Percentiles rank a stretch among this genome's conserved stretches.
Conservation (phyloP, 2,888 invertebrate species). For the Drosophila limbata region DNA sequence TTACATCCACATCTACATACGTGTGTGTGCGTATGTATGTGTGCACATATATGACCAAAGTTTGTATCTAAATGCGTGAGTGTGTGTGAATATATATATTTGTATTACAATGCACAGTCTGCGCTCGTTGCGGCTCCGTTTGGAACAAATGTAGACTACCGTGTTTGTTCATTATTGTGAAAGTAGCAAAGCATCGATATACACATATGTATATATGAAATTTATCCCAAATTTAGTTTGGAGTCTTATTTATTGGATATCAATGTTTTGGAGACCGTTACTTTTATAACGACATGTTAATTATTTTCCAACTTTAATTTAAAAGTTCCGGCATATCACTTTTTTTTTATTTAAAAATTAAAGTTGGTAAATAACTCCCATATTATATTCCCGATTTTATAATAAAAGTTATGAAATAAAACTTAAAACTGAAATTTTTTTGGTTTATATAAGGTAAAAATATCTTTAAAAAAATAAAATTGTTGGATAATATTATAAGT, state of each 20-base stretch:
- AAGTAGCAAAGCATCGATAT: neutral
- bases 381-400: no score
- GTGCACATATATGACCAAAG: neutral
- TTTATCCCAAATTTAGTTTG: neutral
- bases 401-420: no score
- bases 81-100: neutral
- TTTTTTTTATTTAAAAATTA: no score
- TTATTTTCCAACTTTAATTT: no score
- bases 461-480: no score
- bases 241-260: neutral
- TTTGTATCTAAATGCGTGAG: neutral
- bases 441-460: no score
- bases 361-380: no score
- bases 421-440: no score
- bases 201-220: neutral
- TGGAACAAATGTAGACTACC: conserved; percentile 3
- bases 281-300: no score
- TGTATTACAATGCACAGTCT: conserved; percentile 1
- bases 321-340: no score
- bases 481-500: no score
- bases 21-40: neutral
- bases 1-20: conserved; percentile 6
- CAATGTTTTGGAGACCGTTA: neutral
- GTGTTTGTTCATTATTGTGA: neutral
- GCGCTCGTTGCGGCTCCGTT: neutral